Conservation (phyloP, 1,140 invertebrate genomes). For the Scaptomyza montana region DNA sequence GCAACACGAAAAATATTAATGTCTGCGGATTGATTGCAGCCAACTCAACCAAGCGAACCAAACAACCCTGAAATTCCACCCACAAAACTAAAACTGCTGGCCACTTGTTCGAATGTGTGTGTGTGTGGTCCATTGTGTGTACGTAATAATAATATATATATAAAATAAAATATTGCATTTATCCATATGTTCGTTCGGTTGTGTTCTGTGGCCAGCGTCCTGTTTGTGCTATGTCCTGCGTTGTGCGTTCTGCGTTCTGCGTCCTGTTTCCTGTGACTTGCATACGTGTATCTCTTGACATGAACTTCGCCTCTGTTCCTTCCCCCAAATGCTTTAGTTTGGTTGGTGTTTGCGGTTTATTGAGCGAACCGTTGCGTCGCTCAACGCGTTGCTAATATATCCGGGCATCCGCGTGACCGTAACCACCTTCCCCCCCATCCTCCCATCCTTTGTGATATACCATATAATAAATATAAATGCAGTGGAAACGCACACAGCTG, state of each 20-base stretch:
- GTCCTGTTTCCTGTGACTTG: constrained; percentile 35
- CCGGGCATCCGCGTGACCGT: constrained; percentile 65
- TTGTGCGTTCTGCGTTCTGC: constrained; percentile 10
- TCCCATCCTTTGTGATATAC: not conserved
- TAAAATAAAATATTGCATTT: constrained; percentile 76
- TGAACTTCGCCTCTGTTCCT: not conserved
- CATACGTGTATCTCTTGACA: constrained; percentile 47
- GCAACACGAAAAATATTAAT: constrained; percentile 82
- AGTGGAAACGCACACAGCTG: constrained; percentile 74
- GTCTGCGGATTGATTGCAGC: constrained; percentile 80
- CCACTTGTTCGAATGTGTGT: constrained; percentile 65
- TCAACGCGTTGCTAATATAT: constrained; percentile 68
- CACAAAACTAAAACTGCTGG: constrained; percentile 44
- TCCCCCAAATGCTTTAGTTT: not conserved
- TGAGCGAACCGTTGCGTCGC: constrained; percentile 55
- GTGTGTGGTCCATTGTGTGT: constrained; percentile 46
- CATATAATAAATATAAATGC: constrained; percentile 80
- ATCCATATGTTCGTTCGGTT: constrained; percentile 50
- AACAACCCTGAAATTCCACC: constrained; percentile 8
- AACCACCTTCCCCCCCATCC: constrained; percentile 35
- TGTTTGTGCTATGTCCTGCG: constrained; percentile 9
- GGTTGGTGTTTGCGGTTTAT: constrained; percentile 70
- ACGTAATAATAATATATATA: constrained; percentile 67
- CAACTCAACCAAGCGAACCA: not conserved
- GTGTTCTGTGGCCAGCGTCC: constrained; percentile 28